phyloP scores from a whole-genome alignment of 2,797 vertebrate genomes.

The Buceros bicornis region DNA sequence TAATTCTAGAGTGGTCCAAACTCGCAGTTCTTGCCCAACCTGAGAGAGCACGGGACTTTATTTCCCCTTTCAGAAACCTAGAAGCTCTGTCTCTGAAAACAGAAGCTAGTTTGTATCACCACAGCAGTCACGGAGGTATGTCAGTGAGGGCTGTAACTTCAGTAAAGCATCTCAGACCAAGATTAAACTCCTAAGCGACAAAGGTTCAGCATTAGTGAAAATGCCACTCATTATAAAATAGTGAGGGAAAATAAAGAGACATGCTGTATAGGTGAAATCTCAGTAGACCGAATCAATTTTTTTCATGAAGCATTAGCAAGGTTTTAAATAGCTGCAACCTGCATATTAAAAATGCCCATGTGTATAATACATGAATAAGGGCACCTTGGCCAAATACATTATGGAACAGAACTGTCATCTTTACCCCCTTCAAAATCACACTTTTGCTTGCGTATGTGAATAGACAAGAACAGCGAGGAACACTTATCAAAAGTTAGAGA shows the following conservation, averaged over 20 bases:
- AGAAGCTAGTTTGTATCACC: neutral
- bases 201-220: neutral
- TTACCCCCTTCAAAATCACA: constrained; percentile 1
- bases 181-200: neutral
- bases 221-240: neutral
- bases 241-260: neutral
- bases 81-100: neutral
- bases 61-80: neutral
- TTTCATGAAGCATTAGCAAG: constrained; percentile 43
- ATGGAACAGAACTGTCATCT: constrained; percentile 58
- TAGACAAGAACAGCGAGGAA: constrained; percentile 31
- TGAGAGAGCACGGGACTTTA: neutral
- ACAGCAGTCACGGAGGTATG: neutral
- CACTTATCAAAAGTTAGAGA: neutral
- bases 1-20: neutral
- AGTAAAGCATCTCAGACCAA: neutral
- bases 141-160: neutral
- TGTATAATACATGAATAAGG: constrained; percentile 69
- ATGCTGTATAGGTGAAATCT: constrained; percentile 5
- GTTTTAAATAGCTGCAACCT: constrained; percentile 65
- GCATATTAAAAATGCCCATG: constrained; percentile 50
- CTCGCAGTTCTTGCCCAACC: neutral
- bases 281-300: neutral
- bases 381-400: constrained; percentile 70
- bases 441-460: constrained; percentile 56